Evolutionary conservation across 2,888 invertebrate species (phyloP).

Genomic region (Papilio elwesi): DNA sequence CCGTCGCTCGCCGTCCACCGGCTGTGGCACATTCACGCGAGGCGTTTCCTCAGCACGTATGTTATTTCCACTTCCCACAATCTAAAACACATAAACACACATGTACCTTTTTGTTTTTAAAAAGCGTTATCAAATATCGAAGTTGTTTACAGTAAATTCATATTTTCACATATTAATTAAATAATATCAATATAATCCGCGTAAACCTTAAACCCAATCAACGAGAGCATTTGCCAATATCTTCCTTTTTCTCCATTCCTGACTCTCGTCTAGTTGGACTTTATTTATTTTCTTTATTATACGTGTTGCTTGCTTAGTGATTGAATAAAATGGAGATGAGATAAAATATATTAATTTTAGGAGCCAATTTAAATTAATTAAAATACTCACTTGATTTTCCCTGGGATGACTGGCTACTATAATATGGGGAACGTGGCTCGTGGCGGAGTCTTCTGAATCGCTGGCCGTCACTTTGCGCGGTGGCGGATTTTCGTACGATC

Average conservation of each 20-base stretch:
- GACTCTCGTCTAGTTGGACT: no score
- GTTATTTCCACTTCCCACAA: constrained; percentile 81
- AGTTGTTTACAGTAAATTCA: no score
- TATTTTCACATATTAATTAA: no score
- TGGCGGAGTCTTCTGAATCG: constrained; percentile 72
- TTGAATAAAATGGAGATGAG: neutral
- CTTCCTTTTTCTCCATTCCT: no score
- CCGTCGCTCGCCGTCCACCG: constrained; percentile 85
- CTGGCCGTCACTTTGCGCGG: constrained; percentile 64
- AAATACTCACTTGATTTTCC: constrained; percentile 88
- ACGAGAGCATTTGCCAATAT: no score
- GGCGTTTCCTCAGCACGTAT: constrained; percentile 87
- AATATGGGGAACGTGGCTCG: constrained; percentile 81
- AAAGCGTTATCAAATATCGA: no score
- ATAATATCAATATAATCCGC: no score
- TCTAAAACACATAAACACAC: constrained; percentile 49
- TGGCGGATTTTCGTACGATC: constrained; percentile 71
- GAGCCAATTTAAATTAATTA: neutral
- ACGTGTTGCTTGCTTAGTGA: neutral
- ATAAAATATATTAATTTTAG: no score
- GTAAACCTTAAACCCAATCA: no score
- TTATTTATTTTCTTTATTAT: neutral
- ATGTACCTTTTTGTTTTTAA: neutral
- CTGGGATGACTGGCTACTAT: constrained; percentile 89
- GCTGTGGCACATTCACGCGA: constrained; percentile 87